Evolutionary conservation across 2,797 vertebrate genomes (phyloP).

Genomic region (Acanthiza pusilla): DNA sequence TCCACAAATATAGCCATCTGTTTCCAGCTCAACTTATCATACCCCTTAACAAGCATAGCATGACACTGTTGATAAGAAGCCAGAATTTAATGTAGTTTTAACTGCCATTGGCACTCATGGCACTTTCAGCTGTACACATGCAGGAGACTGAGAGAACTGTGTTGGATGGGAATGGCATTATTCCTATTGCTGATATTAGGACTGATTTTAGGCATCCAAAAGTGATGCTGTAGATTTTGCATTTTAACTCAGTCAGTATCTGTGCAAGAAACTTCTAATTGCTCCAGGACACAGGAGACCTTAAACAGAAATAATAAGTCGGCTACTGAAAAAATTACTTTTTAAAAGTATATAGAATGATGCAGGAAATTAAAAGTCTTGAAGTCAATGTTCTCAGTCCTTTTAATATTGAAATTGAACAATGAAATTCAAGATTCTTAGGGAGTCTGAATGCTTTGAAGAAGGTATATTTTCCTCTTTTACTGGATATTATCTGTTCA

Average conservation of each 20-base stretch:
- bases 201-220: neutral
- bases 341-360: neutral
- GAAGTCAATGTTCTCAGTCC: neutral
- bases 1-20: neutral
- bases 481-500: neutral
- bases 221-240: neutral
- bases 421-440: neutral
- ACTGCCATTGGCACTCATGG: neutral
- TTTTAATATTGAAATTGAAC: neutral
- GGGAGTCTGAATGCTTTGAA: neutral
- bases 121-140: neutral
- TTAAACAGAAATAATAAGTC: neutral
- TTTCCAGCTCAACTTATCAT: neutral
- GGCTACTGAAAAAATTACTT: neutral
- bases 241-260: neutral
- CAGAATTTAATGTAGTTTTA: neutral
- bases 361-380: neutral
- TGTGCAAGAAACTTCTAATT: neutral
- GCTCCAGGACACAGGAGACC: neutral
- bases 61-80: neutral
- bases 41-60: neutral
- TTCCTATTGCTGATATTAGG: neutral
- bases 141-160: neutral
- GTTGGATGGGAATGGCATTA: neutral
- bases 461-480: neutral